A percentile compares a stretch with the other conserved stretches of the same genome.
These are phyloP conservation scores for Merodon equestris DNA, from an alignment of 2,888 invertebrate species.

Conservation along the genomic window DNA sequence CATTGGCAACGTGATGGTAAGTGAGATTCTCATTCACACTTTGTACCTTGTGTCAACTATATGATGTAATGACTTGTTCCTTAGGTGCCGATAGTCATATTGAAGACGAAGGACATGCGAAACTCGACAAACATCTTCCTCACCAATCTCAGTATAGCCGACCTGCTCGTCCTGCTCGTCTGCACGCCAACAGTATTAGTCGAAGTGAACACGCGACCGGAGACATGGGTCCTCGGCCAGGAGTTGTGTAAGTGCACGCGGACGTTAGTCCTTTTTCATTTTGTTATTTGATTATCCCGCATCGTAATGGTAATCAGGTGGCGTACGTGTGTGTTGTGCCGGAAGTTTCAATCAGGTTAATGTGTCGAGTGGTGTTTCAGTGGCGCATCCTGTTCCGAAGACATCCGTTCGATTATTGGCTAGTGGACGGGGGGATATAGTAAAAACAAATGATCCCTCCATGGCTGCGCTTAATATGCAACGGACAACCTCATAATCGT, in stretches of 20 bases:
- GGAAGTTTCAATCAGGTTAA: constrained; percentile 28
- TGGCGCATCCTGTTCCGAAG: no score
- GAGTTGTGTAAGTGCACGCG: constrained; percentile 92
- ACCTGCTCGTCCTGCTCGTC: constrained; percentile 92
- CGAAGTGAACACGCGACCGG: constrained; percentile 94
- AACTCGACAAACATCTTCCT: constrained; percentile 97
- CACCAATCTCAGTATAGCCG: constrained; percentile 95
- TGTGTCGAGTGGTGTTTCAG: constrained; percentile 12
- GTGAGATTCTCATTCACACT: constrained; percentile 46
- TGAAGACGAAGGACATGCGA: constrained; percentile 95
- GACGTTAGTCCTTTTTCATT: no score
- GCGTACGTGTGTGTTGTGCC: neutral
- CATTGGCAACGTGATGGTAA: constrained; percentile 92
- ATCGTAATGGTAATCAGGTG: no score
- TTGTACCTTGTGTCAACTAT: constrained; percentile 9
- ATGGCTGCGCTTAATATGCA: constrained; percentile 47
- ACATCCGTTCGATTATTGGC: constrained; percentile 5
- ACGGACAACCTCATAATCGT: constrained; percentile 45
- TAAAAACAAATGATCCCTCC: constrained; percentile 36
- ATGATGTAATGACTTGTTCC: no score
- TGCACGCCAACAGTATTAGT: constrained; percentile 96
- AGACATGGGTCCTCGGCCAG: constrained; percentile 95
- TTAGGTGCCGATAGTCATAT: constrained; percentile 90
- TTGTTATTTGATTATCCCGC: neutral
- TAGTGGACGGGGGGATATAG: no score